Conservation (phyloP, 2,888 invertebrate genomes). For the Parascotia fuliginaria region DNA sequence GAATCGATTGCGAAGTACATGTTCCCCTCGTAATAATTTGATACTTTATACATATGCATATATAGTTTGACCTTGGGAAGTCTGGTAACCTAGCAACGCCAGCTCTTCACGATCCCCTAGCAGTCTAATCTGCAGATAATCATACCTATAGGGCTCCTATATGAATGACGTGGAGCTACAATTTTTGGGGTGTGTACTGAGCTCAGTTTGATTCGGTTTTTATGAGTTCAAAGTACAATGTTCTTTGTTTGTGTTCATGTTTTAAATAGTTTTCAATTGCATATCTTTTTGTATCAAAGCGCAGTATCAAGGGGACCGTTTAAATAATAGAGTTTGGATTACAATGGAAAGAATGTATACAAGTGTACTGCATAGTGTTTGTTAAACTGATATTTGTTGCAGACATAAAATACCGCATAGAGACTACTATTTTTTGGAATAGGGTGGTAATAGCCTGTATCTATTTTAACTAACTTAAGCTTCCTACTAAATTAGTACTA, state of each 20-base stretch:
- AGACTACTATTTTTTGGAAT: too few relatives aligned
- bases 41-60: slow-evolving; percentile 64
- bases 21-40: slow-evolving; percentile 66
- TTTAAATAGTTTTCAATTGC: not conserved
- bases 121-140: slow-evolving; percentile 73
- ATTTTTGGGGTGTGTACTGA: slow-evolving; percentile 39
- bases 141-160: slow-evolving; percentile 78
- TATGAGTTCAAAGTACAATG: not conserved
- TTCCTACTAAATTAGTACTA: too few relatives aligned
- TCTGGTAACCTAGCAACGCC: slow-evolving; percentile 81
- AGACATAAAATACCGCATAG: too few relatives aligned
- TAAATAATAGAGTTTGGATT: not conserved
- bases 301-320: not conserved
- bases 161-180: slow-evolving; percentile 62
- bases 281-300: not conserved
- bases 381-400: too few relatives aligned
- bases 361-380: too few relatives aligned
- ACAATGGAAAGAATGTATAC: too few relatives aligned
- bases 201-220: slow-evolving; percentile 13
- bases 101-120: slow-evolving; percentile 74
- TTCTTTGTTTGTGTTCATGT: not conserved
- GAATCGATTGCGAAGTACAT: slow-evolving; percentile 59
- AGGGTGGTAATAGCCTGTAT: too few relatives aligned
- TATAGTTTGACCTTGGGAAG: slow-evolving; percentile 81
- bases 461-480: too few relatives aligned